These are phyloP conservation scores for Notothenia coriiceps DNA, from an alignment of 2,113 vertebrate genomes.

Conservation along the genomic window DNA sequence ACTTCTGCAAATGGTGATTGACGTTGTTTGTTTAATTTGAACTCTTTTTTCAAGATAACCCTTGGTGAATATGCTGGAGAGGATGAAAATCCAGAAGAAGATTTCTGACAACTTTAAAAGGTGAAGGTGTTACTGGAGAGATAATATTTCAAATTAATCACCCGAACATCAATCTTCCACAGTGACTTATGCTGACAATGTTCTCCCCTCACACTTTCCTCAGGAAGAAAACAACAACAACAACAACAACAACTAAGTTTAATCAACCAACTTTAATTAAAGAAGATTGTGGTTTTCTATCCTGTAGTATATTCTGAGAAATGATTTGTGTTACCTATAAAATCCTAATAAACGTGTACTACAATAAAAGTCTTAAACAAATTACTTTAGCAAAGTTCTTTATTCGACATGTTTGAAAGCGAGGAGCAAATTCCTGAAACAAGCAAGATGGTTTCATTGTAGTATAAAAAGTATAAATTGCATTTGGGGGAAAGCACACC, in stretches of 20 bases:
- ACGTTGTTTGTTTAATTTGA: neutral
- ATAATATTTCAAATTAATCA: neutral
- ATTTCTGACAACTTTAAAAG: neutral
- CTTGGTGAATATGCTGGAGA: too few species aligned
- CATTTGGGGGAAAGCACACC: neutral
- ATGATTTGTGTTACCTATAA: neutral
- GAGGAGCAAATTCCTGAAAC: constrained; percentile 3
- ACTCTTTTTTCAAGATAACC: constrained; percentile 1
- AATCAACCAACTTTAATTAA: neutral
- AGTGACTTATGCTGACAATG: neutral
- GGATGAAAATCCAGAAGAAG: neutral
- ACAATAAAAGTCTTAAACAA: constrained; percentile 37
- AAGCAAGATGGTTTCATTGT: constrained; percentile 24
- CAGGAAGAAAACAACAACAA: constrained; percentile 6
- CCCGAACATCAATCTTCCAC: neutral
- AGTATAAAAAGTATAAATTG: constrained; percentile 16
- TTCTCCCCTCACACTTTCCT: neutral
- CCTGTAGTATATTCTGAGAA: neutral
- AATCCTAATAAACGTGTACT: neutral
- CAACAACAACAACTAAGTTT: neutral
- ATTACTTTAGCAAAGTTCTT: constrained; percentile 41
- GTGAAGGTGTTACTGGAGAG: neutral
- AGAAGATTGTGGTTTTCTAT: neutral
- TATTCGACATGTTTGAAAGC: constrained; percentile 56
- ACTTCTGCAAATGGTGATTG: neutral